A percentile compares a stretch with the other conserved stretches of the same genome.
These are phyloP conservation scores for Ophion slaviceki DNA, from an alignment of 2,888 invertebrate species.

Conservation along the genomic window DNA sequence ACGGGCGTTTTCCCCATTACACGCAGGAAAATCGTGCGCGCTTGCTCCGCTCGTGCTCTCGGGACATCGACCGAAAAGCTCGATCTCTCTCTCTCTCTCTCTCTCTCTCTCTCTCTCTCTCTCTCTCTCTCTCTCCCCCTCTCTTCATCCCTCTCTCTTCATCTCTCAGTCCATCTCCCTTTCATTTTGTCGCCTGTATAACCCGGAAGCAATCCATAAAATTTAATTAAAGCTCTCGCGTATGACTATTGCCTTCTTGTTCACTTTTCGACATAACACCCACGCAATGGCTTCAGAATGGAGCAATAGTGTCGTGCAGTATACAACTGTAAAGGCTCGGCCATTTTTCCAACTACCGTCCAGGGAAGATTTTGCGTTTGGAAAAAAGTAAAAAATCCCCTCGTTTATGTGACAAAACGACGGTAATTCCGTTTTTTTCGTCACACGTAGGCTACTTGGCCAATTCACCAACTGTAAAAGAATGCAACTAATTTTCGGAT, in stretches of 20 bases:
- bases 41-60: conserved; percentile 26
- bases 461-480: too few species aligned
- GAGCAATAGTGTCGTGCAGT: conserved; percentile 17
- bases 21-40: conserved; percentile 45
- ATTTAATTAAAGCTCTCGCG: conserved; percentile 72
- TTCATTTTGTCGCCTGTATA: conserved; percentile 42
- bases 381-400: background rate
- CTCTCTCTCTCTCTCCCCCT: conserved; percentile 14
- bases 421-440: background rate
- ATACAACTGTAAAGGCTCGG: background rate
- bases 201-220: conserved; percentile 71
- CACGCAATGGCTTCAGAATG: conserved; percentile 22
- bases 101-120: conserved; percentile 33
- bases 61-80: conserved; percentile 69
- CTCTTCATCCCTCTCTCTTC: conserved; percentile 3
- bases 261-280: conserved; percentile 44
- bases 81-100: conserved; percentile 11
- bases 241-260: conserved; percentile 52
- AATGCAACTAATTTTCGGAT: too few species aligned
- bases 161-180: too few species aligned
- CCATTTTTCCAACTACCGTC: background rate
- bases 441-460: background rate
- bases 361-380: conserved; percentile 2
- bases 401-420: background rate
- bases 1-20: conserved; percentile 41